These are phyloP conservation scores for Schizaphis graminum DNA, from an alignment of 2,888 invertebrate species.

Conservation along the genomic window DNA sequence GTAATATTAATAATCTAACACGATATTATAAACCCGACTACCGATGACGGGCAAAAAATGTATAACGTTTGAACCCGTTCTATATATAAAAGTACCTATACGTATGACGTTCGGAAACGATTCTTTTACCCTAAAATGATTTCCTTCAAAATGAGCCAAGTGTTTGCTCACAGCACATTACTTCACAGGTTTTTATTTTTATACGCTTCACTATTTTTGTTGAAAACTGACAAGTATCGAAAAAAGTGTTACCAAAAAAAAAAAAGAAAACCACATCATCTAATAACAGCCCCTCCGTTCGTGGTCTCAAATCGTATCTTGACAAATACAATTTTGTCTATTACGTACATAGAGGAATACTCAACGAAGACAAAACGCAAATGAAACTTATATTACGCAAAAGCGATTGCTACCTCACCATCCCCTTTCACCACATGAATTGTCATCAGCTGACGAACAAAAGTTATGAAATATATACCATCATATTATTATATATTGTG, in stretches of 20 bases:
- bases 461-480: background rate
- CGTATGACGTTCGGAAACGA: background rate
- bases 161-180: background rate
- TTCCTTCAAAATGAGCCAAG: background rate
- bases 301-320: background rate
- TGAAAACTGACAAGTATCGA: background rate
- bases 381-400: background rate
- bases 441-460: background rate
- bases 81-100: background rate
- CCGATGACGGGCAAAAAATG: constrained; percentile 8
- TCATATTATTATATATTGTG: background rate
- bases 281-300: background rate
- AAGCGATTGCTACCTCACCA: background rate
- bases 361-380: background rate
- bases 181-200: background rate
- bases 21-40: background rate
- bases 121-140: background rate
- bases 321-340: background rate
- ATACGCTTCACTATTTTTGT: background rate
- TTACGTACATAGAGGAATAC: background rate
- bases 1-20: constrained; percentile 8
- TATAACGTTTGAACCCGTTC: background rate
- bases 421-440: background rate
- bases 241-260: background rate
- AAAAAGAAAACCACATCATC: background rate